Conservation (phyloP, 1,140 invertebrate species). For the Aphis craccivora region DNA sequence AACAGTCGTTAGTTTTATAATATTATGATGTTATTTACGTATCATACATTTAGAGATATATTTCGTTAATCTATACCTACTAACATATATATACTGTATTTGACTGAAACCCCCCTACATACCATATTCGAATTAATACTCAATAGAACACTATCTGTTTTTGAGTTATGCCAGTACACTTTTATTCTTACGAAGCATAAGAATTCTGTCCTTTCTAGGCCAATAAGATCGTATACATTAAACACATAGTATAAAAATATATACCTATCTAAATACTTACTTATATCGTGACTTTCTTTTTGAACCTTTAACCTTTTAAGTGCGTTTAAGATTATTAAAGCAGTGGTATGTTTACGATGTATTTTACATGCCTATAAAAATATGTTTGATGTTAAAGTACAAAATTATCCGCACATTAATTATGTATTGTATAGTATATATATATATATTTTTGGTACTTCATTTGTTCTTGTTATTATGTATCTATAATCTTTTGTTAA, state of each 20-base stretch:
- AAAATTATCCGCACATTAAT: not conserved
- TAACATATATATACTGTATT: not conserved
- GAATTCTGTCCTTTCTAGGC: constrained; percentile 18
- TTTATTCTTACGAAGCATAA: not conserved
- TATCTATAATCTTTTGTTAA: not conserved
- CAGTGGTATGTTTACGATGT: not conserved
- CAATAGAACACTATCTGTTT: not conserved
- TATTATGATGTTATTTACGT: not conserved
- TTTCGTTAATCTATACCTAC: not conserved
- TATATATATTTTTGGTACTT: too few relatives aligned
- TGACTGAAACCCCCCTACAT: not conserved
- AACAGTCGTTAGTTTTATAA: not conserved
- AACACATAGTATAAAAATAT: not conserved
- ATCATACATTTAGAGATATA: not conserved
- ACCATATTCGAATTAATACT: not conserved
- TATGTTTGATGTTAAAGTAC: not conserved
- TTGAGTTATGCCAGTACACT: not conserved
- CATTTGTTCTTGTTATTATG: not conserved
- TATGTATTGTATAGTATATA: not conserved
- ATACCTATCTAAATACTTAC: not conserved
- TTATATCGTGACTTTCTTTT: constrained; percentile 5
- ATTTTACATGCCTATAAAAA: not conserved
- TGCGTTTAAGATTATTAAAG: not conserved
- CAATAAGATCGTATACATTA: not conserved
- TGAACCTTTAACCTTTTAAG: constrained; percentile 27